These are phyloP conservation scores for Panthera leo DNA, from an alignment of 2,113 vertebrate species.

Conservation along the genomic window DNA sequence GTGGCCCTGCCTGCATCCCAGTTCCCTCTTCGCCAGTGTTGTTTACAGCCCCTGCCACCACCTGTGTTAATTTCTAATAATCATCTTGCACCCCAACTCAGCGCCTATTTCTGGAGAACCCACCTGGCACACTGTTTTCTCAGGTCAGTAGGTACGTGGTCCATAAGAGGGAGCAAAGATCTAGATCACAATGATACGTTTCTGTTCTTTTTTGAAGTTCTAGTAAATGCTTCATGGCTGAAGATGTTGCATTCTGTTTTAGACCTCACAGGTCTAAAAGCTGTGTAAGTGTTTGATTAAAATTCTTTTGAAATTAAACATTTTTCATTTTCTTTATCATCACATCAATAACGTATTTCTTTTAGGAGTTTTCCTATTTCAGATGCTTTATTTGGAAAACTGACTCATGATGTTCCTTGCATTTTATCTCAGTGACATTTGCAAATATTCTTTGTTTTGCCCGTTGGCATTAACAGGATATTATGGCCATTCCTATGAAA, in stretches of 20 bases:
- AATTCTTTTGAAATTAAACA: background rate
- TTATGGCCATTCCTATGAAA: background rate
- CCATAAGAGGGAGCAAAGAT: background rate
- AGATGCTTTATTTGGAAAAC: constrained; percentile 11
- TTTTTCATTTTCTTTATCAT: background rate
- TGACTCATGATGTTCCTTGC: background rate
- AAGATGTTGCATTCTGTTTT: background rate
- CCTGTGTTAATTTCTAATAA: background rate
- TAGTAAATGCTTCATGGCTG: background rate
- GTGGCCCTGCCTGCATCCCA: background rate
- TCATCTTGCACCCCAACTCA: background rate
- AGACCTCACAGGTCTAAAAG: background rate
- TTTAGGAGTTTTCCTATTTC: background rate
- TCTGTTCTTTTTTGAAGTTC: background rate
- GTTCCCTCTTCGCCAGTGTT: background rate
- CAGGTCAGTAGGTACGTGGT: background rate
- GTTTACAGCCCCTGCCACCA: background rate
- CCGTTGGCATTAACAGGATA: background rate
- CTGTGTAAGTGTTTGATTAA: background rate
- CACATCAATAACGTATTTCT: background rate
- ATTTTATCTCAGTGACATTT: background rate
- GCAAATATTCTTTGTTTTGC: constrained; percentile 12
- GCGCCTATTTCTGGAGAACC: background rate
- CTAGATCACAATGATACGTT: background rate
- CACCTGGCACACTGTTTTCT: background rate